A percentile compares a stretch with the other conserved stretches of the same genome.
Conservation (phyloP, 2,888 invertebrate species). For the Anagyrus pseudococci region DNA sequence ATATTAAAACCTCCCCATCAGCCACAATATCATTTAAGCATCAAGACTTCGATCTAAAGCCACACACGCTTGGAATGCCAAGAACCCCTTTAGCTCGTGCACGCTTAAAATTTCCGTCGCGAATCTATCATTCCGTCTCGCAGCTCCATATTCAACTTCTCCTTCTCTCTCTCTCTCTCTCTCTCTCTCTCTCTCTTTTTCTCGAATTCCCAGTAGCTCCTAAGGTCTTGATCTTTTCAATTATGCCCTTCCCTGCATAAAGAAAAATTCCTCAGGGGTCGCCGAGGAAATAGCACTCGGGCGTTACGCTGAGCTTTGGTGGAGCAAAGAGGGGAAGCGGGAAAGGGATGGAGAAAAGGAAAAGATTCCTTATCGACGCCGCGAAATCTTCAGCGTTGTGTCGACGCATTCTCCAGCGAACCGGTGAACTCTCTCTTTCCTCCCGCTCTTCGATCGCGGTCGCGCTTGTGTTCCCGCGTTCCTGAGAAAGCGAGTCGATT, state of each 20-base stretch:
- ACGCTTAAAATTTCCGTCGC: neutral
- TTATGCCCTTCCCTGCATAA: slow-evolving; percentile 18
- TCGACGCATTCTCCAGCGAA: slow-evolving; percentile 11
- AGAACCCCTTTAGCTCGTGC: neutral
- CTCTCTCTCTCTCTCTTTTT: no score
- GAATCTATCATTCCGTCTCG: neutral
- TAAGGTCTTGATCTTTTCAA: slow-evolving; percentile 27
- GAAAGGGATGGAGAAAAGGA: no score
- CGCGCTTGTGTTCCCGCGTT: neutral
- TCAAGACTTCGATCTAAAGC: neutral
- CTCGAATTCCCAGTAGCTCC: slow-evolving; percentile 12
- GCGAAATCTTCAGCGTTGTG: slow-evolving; percentile 27
- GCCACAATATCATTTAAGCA: no score
- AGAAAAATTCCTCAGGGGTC: slow-evolving; percentile 26
- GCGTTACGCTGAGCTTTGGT: no score
- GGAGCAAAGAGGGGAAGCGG: neutral
- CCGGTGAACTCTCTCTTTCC: neutral
- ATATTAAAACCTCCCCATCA: no score
- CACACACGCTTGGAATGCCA: neutral
- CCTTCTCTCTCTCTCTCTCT: slow-evolving; percentile 21
- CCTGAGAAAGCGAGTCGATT: neutral
- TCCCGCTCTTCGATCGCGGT: neutral
- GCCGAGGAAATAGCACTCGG: slow-evolving; percentile 15
- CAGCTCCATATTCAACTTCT: slow-evolving; percentile 15
- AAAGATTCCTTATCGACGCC: slow-evolving; percentile 29